Evolutionary conservation across 2,113 vertebrate genomes (phyloP).

Genomic region (Trogon melanurus): DNA sequence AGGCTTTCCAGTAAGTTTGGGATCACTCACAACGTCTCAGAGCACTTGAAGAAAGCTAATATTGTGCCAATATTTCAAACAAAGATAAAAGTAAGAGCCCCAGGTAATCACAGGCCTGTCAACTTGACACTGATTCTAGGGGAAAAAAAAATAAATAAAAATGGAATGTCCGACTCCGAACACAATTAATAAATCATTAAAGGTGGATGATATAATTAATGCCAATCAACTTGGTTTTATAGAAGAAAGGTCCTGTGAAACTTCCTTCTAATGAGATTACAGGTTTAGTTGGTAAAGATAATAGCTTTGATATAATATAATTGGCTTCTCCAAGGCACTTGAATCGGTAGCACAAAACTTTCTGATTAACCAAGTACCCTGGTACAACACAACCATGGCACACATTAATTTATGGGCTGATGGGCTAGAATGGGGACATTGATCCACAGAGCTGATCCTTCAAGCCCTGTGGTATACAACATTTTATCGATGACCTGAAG

Average conservation of each 20-base stretch:
- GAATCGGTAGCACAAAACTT: conserved; percentile 10
- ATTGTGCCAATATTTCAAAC: conserved; percentile 38
- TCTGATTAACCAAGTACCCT: background rate
- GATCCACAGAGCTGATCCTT: background rate
- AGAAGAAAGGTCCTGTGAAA: conserved; percentile 22
- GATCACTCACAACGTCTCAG: background rate
- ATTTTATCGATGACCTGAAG: background rate
- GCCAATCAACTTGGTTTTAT: conserved; percentile 48
- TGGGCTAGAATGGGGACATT: background rate
- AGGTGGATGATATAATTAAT: conserved; percentile 54
- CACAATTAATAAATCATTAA: conserved; percentile 69
- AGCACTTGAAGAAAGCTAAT: conserved; percentile 26
- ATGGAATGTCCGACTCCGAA: conserved; percentile 36
- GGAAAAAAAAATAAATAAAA: conserved; percentile 57
- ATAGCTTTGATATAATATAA: conserved; percentile 51
- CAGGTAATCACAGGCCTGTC: conserved; percentile 50
- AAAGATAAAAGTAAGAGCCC: conserved; percentile 54
- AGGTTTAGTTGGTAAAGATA: conserved; percentile 52
- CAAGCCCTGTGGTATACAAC: background rate
- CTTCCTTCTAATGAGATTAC: conserved; percentile 46
- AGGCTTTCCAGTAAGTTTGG: background rate
- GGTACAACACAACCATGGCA: background rate
- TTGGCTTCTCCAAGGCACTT: conserved; percentile 37
- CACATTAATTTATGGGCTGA: background rate
- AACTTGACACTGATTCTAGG: conserved; percentile 42